phyloP scores from a whole-genome alignment of 2,888 invertebrate species.

The Oxytorus armatus region DNA sequence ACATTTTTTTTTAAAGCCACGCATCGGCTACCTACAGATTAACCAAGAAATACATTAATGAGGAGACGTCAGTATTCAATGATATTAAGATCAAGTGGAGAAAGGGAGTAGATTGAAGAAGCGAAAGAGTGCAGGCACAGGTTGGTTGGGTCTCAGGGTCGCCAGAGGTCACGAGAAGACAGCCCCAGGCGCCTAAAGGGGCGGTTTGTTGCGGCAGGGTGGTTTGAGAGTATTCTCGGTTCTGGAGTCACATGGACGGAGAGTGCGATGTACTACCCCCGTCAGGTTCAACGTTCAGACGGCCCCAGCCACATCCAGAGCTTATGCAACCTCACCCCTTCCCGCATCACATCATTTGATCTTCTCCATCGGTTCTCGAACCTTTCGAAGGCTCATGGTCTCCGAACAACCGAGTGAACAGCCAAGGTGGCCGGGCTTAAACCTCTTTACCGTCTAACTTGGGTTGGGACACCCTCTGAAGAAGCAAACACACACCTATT shows the following conservation, averaged over 20 bases:
- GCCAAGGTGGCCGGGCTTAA: not conserved
- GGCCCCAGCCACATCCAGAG: conserved; percentile 45
- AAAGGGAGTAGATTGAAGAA: conserved; percentile 18
- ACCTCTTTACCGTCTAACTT: conserved; percentile 33
- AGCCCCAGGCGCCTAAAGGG: conserved; percentile 10
- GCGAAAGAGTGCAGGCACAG: conserved; percentile 29
- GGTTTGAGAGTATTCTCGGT: conserved; percentile 1
- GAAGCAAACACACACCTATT: conserved; percentile 9
- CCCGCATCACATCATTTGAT: conserved; percentile 33
- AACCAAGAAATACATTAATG: too few relatives aligned
- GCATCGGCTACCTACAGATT: too few relatives aligned
- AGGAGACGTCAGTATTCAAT: too few relatives aligned
- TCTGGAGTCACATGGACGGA: conserved; percentile 14
- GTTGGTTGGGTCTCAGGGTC: conserved; percentile 58
- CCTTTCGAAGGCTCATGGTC: conserved; percentile 38
- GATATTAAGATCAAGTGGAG: not conserved
- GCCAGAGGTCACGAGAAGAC: conserved; percentile 45
- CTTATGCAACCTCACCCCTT: conserved; percentile 64
- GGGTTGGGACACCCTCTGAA: conserved; percentile 15
- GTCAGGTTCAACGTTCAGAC: conserved; percentile 78
- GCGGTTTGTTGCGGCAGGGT: conserved; percentile 2
- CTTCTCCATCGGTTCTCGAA: conserved; percentile 37
- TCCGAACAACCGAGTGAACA: conserved; percentile 50
- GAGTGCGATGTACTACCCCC: conserved; percentile 66
- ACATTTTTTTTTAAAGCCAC: too few relatives aligned